These are phyloP conservation scores for Rhagoletis pomonella DNA, from an alignment of 1,140 invertebrate genomes.

Conservation along the genomic window DNA sequence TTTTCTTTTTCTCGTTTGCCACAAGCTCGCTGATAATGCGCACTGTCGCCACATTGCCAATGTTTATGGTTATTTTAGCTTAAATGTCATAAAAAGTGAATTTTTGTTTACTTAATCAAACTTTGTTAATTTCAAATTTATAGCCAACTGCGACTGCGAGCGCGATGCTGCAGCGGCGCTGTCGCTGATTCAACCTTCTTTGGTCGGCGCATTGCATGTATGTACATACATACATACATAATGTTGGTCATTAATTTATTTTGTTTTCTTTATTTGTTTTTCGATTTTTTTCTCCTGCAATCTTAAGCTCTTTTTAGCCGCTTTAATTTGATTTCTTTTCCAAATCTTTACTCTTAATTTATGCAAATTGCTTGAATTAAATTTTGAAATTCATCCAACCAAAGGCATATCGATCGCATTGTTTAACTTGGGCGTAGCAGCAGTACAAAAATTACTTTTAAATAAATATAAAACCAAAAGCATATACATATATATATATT, in stretches of 20 bases:
- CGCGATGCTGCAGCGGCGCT: not conserved
- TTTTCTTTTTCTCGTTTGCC: not conserved
- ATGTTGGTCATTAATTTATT: not conserved
- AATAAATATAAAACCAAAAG: not conserved
- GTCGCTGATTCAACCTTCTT: not conserved
- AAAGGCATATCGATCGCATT: not conserved
- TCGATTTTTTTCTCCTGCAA: not conserved
- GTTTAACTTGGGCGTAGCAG: constrained; percentile 6
- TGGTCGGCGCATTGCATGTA: not conserved
- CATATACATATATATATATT: not conserved
- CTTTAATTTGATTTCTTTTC: constrained; percentile 19
- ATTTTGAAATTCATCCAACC: constrained; percentile 35
- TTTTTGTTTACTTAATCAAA: constrained; percentile 30
- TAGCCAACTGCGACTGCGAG: not conserved
- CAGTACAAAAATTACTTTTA: not conserved
- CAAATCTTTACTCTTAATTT: constrained; percentile 30
- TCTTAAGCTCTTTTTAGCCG: constrained; percentile 6
- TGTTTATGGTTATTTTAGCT: constrained; percentile 29
- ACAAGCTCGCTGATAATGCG: not conserved
- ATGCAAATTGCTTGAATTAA: constrained; percentile 48
- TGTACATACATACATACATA: not conserved
- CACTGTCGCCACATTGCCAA: not conserved
- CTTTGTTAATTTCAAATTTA: constrained; percentile 37
- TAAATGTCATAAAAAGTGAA: not conserved
- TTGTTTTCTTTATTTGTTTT: not conserved